A percentile compares a stretch with the other conserved stretches of the same genome.
These are phyloP conservation scores for Acanthurus leucopareius DNA, from an alignment of 2,797 vertebrate genomes.

Conservation along the genomic window DNA sequence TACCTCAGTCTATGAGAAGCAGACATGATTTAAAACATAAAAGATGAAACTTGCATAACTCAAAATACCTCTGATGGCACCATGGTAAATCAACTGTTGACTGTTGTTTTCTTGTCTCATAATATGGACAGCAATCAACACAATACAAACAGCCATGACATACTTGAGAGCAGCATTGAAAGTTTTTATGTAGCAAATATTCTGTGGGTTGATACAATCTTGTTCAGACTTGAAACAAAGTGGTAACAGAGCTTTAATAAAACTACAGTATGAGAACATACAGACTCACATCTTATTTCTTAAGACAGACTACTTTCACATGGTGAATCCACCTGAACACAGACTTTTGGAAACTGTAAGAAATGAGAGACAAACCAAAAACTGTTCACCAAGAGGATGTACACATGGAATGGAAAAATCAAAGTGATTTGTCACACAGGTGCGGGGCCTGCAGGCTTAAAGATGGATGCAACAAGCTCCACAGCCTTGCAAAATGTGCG, in stretches of 20 bases:
- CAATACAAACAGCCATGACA: constrained; percentile 56
- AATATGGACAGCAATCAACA: constrained; percentile 54
- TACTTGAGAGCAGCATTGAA: constrained; percentile 72
- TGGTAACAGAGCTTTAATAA: constrained; percentile 65
- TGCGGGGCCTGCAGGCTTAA: constrained; percentile 61
- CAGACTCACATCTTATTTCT: constrained; percentile 75
- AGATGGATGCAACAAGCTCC: constrained; percentile 41
- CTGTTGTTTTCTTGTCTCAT: constrained; percentile 57
- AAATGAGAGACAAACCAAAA: constrained; percentile 51
- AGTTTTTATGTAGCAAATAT: constrained; percentile 59
- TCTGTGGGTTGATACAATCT: constrained; percentile 69
- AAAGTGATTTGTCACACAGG: constrained; percentile 70
- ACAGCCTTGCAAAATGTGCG: constrained; percentile 43
- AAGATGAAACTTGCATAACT: constrained; percentile 64
- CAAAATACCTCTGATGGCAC: constrained; percentile 69
- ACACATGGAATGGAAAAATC: constrained; percentile 62
- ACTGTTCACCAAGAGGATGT: constrained; percentile 57
- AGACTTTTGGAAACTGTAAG: constrained; percentile 48
- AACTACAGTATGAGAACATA: constrained; percentile 71
- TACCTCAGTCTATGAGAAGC: constrained; percentile 40
- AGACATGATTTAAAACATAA: constrained; percentile 45
- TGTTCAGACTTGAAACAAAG: constrained; percentile 56
- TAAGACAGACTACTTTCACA: constrained; percentile 72
- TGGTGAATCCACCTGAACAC: constrained; percentile 63
- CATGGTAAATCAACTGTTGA: constrained; percentile 40